Evolutionary conservation across 2,888 invertebrate species (phyloP).

Genomic region (Coenonympha arcania): DNA sequence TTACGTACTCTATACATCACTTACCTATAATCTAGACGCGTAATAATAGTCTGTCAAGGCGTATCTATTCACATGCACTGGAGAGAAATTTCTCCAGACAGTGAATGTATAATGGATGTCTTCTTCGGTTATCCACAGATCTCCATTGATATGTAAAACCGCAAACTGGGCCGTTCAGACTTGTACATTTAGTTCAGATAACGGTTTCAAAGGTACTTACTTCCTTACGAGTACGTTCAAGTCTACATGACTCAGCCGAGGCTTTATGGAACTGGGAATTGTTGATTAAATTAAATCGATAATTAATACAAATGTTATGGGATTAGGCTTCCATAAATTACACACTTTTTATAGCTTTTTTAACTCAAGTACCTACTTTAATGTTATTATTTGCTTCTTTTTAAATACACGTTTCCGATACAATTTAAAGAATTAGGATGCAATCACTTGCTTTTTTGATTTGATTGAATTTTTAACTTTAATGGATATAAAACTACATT

Average conservation of each 20-base stretch:
- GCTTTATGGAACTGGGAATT: constrained; percentile 21
- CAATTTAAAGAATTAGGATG: too few relatives aligned
- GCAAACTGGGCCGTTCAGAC: constrained; percentile 50
- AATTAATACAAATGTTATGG: background rate
- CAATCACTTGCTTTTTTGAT: too few relatives aligned
- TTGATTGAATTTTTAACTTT: background rate
- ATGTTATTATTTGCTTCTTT: too few relatives aligned
- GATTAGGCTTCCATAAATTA: too few relatives aligned
- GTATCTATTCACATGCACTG: constrained; percentile 10
- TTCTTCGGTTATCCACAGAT: constrained; percentile 32
- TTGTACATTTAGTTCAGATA: constrained; percentile 52
- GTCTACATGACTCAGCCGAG: constrained; percentile 19
- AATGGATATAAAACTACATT: background rate
- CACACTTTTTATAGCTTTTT: too few relatives aligned
- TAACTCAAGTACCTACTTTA: too few relatives aligned
- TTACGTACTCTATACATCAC: background rate
- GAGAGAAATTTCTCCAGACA: constrained; percentile 24
- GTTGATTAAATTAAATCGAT: constrained; percentile 26
- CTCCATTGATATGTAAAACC: constrained; percentile 55
- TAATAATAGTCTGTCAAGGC: constrained; percentile 9
- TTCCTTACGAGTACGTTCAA: too few relatives aligned
- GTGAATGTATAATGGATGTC: constrained; percentile 28
- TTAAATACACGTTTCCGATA: too few relatives aligned
- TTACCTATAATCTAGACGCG: background rate
- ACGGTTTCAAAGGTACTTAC: constrained; percentile 44